phyloP scores from a whole-genome alignment of 2,888 invertebrate species.

The Drosophila merina region DNA sequence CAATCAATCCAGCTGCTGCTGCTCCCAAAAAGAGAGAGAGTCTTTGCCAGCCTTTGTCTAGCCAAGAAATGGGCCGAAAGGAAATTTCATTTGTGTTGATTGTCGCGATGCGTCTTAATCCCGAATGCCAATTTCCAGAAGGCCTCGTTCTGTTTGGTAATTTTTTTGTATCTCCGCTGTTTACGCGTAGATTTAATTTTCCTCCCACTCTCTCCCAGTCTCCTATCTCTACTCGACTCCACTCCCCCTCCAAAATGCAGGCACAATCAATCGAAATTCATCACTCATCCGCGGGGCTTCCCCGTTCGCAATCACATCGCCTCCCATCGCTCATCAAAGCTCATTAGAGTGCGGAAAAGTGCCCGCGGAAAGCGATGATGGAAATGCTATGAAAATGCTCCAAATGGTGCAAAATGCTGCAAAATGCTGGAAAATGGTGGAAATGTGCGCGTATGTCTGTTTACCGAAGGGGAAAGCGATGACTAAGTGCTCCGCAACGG shows the following conservation, averaged over 20 bases:
- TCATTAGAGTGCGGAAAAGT: slow-evolving; percentile 39
- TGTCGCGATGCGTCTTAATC: slow-evolving; percentile 23
- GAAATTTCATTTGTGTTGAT: slow-evolving; percentile 10
- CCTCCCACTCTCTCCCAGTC: background rate
- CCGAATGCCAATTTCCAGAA: slow-evolving; percentile 7
- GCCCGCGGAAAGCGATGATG: slow-evolving; percentile 15
- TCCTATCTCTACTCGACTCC: background rate
- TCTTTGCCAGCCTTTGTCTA: slow-evolving; percentile 6
- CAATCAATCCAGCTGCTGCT: slow-evolving; percentile 45
- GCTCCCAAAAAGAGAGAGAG: background rate
- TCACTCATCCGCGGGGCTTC: slow-evolving; percentile 19
- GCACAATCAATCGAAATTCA: slow-evolving; percentile 40
- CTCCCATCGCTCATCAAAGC: slow-evolving; percentile 37
- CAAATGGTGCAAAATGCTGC: background rate
- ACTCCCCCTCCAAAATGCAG: slow-evolving; percentile 10
- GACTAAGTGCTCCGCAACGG: slow-evolving; percentile 8
- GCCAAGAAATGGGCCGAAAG: slow-evolving; percentile 2
- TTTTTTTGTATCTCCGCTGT: slow-evolving; percentile 11
- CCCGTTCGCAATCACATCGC: slow-evolving; percentile 17
- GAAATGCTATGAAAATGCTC: slow-evolving; percentile 2
- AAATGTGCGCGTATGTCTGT: slow-evolving; percentile 2
- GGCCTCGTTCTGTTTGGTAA: background rate
- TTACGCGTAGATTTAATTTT: slow-evolving; percentile 28
- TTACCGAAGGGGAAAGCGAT: slow-evolving; percentile 17
- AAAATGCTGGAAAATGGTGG: background rate